A percentile compares a stretch with the other conserved stretches of the same genome.
These are phyloP conservation scores for Tetraodon nigroviridis DNA, from an alignment of 2,113 vertebrate species.

Conservation along the genomic window DNA sequence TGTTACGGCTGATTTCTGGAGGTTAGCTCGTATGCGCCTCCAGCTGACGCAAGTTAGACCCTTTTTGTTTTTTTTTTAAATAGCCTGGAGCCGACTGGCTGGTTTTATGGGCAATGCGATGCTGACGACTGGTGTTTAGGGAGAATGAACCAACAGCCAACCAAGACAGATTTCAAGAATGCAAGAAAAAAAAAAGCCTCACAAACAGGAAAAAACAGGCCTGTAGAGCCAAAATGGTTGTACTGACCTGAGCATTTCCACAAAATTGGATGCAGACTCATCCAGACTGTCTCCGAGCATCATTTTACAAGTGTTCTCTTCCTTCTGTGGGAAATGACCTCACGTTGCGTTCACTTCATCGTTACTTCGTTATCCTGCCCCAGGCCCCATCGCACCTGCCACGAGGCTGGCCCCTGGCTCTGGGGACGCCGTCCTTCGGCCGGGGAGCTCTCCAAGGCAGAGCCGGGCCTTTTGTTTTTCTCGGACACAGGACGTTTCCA, in stretches of 20 bases:
- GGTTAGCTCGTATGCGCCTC: conserved; percentile 26
- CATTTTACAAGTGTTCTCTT: conserved; percentile 56
- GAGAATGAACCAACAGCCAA: too few relatives aligned
- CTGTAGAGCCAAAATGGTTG: conserved; percentile 19
- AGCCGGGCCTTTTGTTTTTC: not conserved
- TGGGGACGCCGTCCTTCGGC: too few relatives aligned
- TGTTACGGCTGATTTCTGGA: conserved; percentile 33
- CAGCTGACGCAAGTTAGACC: too few relatives aligned
- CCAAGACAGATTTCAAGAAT: not conserved
- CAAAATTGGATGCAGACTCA: conserved; percentile 23
- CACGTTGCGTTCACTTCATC: conserved; percentile 56
- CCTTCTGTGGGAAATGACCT: conserved; percentile 54
- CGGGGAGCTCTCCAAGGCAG: not conserved
- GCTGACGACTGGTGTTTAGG: too few relatives aligned
- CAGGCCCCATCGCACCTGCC: conserved; percentile 9
- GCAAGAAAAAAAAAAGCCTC: conserved; percentile 16
- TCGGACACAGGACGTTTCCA: not conserved
- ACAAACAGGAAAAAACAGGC: conserved; percentile 32
- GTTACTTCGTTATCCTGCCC: conserved; percentile 35
- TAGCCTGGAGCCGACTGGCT: too few relatives aligned
- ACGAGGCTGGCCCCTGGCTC: not conserved
- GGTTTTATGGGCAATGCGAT: too few relatives aligned
- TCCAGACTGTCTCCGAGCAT: conserved; percentile 19
- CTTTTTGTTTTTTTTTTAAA: too few relatives aligned
- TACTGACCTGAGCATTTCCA: conserved; percentile 26